phyloP scores from a whole-genome alignment of 2,888 invertebrate genomes.

The Hydrotaea cyrtoneurina region DNA sequence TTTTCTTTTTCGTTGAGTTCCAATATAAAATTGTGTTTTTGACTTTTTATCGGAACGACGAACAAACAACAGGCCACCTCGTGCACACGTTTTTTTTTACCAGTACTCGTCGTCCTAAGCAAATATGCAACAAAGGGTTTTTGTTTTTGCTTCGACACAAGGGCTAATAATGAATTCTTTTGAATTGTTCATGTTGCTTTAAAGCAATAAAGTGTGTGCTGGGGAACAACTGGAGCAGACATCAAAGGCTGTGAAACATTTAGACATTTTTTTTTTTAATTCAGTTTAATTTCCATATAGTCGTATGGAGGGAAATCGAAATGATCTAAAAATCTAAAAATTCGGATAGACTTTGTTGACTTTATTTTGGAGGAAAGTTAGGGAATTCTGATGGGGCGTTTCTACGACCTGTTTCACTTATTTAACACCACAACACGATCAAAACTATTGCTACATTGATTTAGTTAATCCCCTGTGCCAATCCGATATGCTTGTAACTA shows the following conservation, averaged over 20 bases:
- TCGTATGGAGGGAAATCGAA: no score
- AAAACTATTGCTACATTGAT: no score
- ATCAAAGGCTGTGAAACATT: conserved; percentile 21
- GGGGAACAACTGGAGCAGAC: background rate
- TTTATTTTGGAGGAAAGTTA: no score
- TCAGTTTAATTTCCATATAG: no score
- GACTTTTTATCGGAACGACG: background rate
- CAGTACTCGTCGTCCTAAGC: background rate
- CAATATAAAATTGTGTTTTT: background rate
- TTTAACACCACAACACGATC: no score
- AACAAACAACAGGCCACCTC: background rate
- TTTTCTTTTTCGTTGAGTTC: background rate
- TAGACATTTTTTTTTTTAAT: no score
- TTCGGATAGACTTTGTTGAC: no score
- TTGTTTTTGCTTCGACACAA: background rate
- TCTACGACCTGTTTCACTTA: no score
- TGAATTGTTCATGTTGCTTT: background rate
- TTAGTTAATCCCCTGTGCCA: no score
- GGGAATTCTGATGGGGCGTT: no score
- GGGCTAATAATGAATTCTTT: conserved; percentile 24
- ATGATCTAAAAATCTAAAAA: no score
- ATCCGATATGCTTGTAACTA: background rate
- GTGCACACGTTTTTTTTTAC: background rate
- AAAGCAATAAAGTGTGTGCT: background rate
- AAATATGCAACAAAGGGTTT: conserved; percentile 18